Evolutionary conservation across 2,113 vertebrate species (phyloP).

Genomic region (Cyanistes caeruleus): DNA sequence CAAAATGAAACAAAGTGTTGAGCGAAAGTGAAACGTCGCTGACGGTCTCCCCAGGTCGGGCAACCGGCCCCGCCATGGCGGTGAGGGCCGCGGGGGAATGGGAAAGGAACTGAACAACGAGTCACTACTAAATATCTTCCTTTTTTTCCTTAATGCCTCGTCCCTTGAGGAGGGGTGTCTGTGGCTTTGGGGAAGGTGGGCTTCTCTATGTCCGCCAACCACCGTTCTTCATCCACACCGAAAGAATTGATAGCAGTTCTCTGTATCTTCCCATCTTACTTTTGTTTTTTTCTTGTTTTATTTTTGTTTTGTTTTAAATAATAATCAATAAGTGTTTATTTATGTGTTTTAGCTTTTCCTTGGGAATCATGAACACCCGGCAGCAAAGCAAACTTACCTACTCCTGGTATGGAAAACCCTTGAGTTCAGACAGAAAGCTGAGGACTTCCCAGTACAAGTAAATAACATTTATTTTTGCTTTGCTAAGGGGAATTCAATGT

Average conservation of each 20-base stretch:
- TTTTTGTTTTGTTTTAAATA: background rate
- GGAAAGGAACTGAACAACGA: too few relatives aligned
- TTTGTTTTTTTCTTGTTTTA: background rate
- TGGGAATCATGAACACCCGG: slow-evolving; percentile 75
- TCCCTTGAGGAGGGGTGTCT: background rate
- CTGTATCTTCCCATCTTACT: rapidly evolving
- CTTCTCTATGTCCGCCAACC: background rate
- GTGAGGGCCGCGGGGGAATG: background rate
- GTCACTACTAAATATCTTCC: background rate
- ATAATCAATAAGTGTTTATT: background rate
- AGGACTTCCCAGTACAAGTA: slow-evolving; percentile 63
- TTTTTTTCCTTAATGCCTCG: background rate
- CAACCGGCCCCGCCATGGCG: background rate
- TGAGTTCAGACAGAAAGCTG: slow-evolving; percentile 73
- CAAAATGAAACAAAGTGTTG: rapidly evolving
- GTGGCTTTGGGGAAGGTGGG: background rate
- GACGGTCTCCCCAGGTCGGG: background rate
- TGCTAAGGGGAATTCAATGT: background rate
- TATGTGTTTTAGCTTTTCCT: background rate
- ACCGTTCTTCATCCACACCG: rapidly evolving
- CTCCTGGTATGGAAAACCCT: slow-evolving; percentile 78
- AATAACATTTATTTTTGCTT: background rate
- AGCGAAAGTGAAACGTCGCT: background rate
- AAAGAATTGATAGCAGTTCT: background rate
- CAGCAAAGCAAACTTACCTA: slow-evolving; percentile 69